Base-by-base conservation (phyloP, 2,888 invertebrate species). In the Loripinus fragilis region DNA sequence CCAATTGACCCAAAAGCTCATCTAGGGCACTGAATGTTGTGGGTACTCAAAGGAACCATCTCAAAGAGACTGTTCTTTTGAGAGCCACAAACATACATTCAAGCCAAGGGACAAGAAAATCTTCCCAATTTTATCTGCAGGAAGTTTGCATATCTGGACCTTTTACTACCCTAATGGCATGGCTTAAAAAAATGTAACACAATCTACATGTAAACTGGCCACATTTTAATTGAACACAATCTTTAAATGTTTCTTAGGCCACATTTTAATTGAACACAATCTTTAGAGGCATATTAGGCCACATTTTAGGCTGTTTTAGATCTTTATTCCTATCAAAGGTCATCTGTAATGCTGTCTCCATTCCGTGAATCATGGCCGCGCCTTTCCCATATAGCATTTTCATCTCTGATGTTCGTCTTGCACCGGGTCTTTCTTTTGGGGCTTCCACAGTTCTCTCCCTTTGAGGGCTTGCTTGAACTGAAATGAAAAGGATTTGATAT, bases 201-300 rank as follows among this genome's bases (percentile, higher is more conserved):
- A n/a, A n/a, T n/a, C n/a, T n/a, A n/a, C n/a, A n/a, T n/a, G n/a
- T n/a, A n/a, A n/a, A n/a, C n/a, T n/a, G n/a, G n/a, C n/a, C n/a
- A n/a, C n/a, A 52, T 60, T 30, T 78, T 70, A 84, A 28, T 70
- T 71, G 71, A 91, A 92, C 25, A 85, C 78, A 66, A 92, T 86
- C 81, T 95, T 95, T 7, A 96, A 94, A 7, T 96, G 96, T 92
- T 96, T 95, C 88, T 95, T 95, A 0, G n/a, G n/a, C n/a, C n/a
- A n/a, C n/a, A 52, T 60, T 30, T 78, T 70, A 84, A 28, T 70
- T 71, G 71, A 91, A 92, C 25, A 85, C 78, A 66, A 92, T 86
- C 81, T 95, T 95, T 7, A 96, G 94, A 7, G 96, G 96, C 92
- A 96, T 95, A 88, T 95, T 95, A 0, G 97, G 97, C 97, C 97